A percentile compares a stretch with the other conserved stretches of the same genome.
phyloP scores from a whole-genome alignment of 2,113 vertebrate species.

The Microtus pennsylvanicus region DNA sequence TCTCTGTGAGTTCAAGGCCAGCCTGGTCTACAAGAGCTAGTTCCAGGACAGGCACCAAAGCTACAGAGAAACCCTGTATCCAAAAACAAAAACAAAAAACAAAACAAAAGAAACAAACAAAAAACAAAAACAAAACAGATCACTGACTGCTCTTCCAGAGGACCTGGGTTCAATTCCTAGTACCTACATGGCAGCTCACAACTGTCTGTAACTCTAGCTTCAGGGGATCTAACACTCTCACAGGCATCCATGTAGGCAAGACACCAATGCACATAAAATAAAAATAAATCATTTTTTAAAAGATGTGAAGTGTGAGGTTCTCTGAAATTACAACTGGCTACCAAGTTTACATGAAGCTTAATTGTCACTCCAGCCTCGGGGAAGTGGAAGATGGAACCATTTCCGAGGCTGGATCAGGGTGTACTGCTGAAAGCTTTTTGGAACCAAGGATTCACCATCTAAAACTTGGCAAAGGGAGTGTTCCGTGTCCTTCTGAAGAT shows the following conservation, averaged over 20 bases:
- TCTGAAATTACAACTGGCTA: constrained; percentile 46
- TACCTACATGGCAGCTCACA: neutral
- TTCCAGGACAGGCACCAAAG: too few relatives aligned
- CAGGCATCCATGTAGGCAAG: neutral
- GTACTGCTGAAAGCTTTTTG: constrained; percentile 3
- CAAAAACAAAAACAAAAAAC: too few relatives aligned
- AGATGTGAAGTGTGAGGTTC: constrained; percentile 3
- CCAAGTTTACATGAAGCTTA: constrained; percentile 3
- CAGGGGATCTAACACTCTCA: neutral
- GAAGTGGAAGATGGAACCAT: constrained; percentile 25
- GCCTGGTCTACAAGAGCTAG: too few relatives aligned
- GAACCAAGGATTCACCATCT: neutral
- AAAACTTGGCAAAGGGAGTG: neutral
- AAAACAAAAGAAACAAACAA: too few relatives aligned
- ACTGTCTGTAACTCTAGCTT: neutral
- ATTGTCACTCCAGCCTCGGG: constrained; percentile 43
- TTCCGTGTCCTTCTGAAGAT: neutral
- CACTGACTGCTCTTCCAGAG: neutral
- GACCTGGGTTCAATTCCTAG: neutral
- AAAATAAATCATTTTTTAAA: neutral
- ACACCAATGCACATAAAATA: neutral
- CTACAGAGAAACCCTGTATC: too few relatives aligned
- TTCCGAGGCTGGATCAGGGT: neutral
- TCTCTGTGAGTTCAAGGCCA: too few relatives aligned
- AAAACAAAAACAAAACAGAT: neutral